Evolutionary conservation across 1,140 invertebrate species (phyloP).

Genomic region (Leptonema lineaticorne): DNA sequence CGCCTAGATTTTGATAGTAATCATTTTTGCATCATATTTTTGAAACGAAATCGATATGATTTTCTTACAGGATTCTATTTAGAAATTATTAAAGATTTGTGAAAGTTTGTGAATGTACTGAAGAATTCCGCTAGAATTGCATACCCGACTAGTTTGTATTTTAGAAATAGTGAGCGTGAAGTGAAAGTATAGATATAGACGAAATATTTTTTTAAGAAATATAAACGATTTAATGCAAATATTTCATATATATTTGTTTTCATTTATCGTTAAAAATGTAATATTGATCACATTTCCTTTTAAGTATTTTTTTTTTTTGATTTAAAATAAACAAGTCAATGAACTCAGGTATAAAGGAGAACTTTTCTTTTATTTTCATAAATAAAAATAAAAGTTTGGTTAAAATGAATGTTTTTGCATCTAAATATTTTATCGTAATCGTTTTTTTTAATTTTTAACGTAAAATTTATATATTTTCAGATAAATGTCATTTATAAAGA

Average conservation of each 20-base stretch:
- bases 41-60: not conserved
- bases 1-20: not conserved
- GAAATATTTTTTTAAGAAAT: no score
- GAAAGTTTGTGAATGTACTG: not conserved
- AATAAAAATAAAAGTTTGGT: no score
- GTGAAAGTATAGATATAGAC: not conserved
- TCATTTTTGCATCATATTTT: not conserved
- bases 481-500: no score
- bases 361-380: not conserved
- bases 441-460: no score
- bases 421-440: no score
- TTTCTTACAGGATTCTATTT: no score
- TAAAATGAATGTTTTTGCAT: no score
- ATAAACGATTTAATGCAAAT: no score
- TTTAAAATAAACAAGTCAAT: not conserved
- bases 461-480: no score
- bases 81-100: not conserved
- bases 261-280: not conserved
- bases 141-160: not conserved
- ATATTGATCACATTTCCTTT: not conserved
- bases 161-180: not conserved
- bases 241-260: no score
- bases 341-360: not conserved
- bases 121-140: not conserved
- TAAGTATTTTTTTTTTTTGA: not conserved